These are phyloP conservation scores for Cynopterus sphinx DNA, from an alignment of 2,797 vertebrate species.

Conservation along the genomic window DNA sequence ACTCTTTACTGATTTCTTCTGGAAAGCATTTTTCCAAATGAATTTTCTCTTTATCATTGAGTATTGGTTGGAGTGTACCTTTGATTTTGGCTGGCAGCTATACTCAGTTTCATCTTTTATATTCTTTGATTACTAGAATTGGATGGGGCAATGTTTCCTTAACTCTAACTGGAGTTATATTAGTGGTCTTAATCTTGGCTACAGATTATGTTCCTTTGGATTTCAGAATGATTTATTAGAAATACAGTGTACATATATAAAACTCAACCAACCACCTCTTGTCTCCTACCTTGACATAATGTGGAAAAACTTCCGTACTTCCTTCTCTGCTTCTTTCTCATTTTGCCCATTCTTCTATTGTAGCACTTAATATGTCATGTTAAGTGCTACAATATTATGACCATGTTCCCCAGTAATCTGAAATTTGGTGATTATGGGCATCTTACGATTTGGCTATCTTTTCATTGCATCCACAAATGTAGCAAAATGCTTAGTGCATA, in stretches of 20 bases:
- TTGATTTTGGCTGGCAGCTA: background rate
- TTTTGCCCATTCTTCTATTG: background rate
- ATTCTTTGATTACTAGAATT: background rate
- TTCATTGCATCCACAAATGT: background rate
- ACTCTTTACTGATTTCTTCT: conserved; percentile 56
- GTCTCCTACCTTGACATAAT: background rate
- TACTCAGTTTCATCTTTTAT: conserved; percentile 30
- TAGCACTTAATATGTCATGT: background rate
- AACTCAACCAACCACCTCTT: background rate
- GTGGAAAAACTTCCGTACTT: background rate
- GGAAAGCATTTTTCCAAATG: background rate
- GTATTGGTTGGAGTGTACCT: background rate
- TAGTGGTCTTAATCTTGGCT: conserved; percentile 4
- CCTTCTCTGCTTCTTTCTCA: background rate
- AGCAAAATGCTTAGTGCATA: background rate
- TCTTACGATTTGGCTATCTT: background rate
- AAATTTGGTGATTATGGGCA: background rate
- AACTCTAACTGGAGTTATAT: background rate
- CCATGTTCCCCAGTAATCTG: background rate
- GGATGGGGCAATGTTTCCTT: background rate
- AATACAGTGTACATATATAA: background rate
- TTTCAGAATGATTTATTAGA: conserved; percentile 28
- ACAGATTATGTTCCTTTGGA: background rate
- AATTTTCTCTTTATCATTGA: background rate
- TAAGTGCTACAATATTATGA: background rate